Conservation (phyloP, 2,888 invertebrate species). For the Craniophora ligustri region DNA sequence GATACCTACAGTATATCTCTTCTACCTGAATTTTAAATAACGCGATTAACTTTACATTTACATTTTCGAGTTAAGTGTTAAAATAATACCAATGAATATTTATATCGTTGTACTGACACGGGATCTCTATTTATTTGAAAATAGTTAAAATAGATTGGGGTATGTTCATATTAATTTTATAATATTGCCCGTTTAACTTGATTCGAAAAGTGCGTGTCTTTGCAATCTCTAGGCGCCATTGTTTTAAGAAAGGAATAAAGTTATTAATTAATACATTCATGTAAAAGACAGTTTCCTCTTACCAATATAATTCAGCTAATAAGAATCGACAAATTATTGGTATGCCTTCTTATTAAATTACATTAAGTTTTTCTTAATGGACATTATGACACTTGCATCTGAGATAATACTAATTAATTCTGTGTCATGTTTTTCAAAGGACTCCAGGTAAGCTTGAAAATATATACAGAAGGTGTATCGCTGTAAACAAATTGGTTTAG, state of each 20-base stretch:
- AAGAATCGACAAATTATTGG: no score
- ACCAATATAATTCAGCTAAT: no score
- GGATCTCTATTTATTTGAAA: conserved; percentile 10
- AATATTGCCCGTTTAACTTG: no score
- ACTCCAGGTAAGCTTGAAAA: conserved; percentile 44
- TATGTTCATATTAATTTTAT: neutral
- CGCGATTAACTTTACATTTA: conserved; percentile 52
- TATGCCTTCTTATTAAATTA: no score
- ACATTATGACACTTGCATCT: conserved; percentile 16
- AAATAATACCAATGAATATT: conserved; percentile 55
- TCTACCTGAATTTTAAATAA: conserved; percentile 53
- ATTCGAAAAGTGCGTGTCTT: no score
- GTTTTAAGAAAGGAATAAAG: no score
- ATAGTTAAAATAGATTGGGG: neutral
- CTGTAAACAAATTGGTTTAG: conserved; percentile 73
- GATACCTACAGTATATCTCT: conserved; percentile 45
- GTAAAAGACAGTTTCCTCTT: no score
- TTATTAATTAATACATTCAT: no score
- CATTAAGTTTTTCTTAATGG: conserved; percentile 10
- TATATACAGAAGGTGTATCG: conserved; percentile 60
- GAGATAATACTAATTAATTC: conserved; percentile 36
- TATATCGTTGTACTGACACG: conserved; percentile 31
- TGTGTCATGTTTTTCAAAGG: conserved; percentile 37
- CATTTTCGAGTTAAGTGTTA: conserved; percentile 55
- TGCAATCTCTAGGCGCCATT: no score